Evolutionary conservation across 2,888 invertebrate species (phyloP).

Genomic region (Bombylius discolor): DNA sequence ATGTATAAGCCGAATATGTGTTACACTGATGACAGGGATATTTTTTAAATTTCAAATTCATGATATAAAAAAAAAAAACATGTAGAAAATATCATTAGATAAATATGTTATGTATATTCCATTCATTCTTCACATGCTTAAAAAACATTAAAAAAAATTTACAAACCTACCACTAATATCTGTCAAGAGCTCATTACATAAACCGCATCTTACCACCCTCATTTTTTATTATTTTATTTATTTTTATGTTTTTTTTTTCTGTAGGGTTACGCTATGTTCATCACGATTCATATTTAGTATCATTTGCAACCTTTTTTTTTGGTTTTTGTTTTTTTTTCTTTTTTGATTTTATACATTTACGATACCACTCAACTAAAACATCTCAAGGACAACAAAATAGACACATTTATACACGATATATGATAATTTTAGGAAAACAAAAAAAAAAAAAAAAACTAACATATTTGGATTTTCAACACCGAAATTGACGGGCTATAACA

Average conservation of each 20-base stretch:
- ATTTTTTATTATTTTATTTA: neutral
- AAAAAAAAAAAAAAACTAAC: slow-evolving; percentile 1
- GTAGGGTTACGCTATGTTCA: neutral
- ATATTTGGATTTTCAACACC: slow-evolving; percentile 9
- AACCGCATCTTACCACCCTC: slow-evolving; percentile 9
- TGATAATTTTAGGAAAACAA: too few species aligned
- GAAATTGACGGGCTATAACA: neutral
- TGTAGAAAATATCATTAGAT: too few species aligned
- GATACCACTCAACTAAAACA: neutral
- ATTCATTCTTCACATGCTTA: too few species aligned
- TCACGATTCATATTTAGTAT: slow-evolving; percentile 4
- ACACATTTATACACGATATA: slow-evolving; percentile 1
- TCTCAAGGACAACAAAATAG: neutral
- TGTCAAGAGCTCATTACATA: slow-evolving; percentile 7
- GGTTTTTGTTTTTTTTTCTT: neutral
- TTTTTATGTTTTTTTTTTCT: neutral
- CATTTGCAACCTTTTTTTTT: slow-evolving; percentile 1
- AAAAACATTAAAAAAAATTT: neutral
- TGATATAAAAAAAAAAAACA: too few species aligned
- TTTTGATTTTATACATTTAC: neutral
- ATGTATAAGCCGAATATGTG: neutral
- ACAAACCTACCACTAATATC: slow-evolving; percentile 1
- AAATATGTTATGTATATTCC: too few species aligned
- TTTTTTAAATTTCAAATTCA: too few species aligned
- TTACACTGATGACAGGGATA: neutral